Evolutionary conservation across 2,113 vertebrate genomes (phyloP).

Genomic region (Onychostruthus taczanowskii): DNA sequence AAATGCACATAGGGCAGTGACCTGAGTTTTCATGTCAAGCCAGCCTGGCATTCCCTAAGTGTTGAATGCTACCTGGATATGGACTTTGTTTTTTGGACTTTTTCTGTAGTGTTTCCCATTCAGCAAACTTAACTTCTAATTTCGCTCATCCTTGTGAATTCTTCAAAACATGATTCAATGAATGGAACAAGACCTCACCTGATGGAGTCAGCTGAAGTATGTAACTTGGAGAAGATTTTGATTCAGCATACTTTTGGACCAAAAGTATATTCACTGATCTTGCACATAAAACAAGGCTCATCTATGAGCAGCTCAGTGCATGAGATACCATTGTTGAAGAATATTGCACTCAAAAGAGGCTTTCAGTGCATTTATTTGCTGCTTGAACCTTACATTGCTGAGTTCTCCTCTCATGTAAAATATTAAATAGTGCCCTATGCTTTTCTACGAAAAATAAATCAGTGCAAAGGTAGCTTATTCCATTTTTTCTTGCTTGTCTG

Average conservation of each 20-base stretch:
- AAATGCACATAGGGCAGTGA: neutral
- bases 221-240: neutral
- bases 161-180: neutral
- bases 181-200: conserved; percentile 6
- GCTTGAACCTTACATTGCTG: neutral
- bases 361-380: neutral
- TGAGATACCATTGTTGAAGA: neutral
- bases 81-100: neutral
- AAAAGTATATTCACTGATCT: conserved; percentile 2
- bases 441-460: neutral
- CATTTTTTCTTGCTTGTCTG: neutral
- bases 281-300: neutral
- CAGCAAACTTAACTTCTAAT: neutral
- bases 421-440: neutral
- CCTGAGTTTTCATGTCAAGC: neutral
- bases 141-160: neutral
- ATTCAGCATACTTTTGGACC: neutral
- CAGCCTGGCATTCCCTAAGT: neutral
- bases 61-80: neutral
- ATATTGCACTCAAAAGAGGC: neutral
- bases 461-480: neutral
- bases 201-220: neutral
- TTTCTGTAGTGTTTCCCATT: neutral
- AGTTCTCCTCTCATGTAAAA: neutral
- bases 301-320: neutral